A percentile compares a stretch with the other conserved stretches of the same genome.
Evolutionary conservation across 1,140 invertebrate genomes (phyloP).

Genomic region (Microplitis mediator): DNA sequence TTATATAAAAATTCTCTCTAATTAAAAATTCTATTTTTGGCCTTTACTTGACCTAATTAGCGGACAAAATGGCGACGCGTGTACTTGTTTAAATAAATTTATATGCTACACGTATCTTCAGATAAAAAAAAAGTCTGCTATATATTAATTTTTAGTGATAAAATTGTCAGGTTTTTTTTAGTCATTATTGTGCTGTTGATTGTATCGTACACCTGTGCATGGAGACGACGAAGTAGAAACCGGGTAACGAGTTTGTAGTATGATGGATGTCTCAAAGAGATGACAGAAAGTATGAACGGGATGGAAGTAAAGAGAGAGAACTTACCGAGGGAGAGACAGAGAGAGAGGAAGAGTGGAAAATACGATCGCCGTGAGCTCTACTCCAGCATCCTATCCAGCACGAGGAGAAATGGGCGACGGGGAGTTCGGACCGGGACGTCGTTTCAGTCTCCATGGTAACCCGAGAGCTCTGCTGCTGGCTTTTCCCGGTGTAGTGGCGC

Average conservation of each 20-base stretch:
- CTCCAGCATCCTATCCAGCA: background rate
- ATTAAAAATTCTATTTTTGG: conserved; percentile 18
- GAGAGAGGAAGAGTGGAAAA: background rate
- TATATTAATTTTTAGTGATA: too few species aligned
- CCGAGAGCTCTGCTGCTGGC: conserved; percentile 11
- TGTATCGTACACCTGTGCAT: background rate
- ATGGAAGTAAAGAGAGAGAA: background rate
- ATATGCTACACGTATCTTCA: background rate
- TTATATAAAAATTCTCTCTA: background rate
- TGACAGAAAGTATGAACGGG: background rate
- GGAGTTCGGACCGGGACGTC: conserved; percentile 28
- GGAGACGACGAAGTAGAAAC: background rate
- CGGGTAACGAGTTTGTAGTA: background rate
- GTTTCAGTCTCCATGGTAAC: conserved; percentile 30
- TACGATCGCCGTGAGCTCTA: conserved; percentile 2
- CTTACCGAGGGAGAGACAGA: background rate
- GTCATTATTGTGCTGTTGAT: background rate
- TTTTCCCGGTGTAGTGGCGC: conserved; percentile 16
- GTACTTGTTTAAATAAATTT: conserved; percentile 15
- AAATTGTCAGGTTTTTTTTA: background rate
- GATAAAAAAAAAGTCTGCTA: too few species aligned
- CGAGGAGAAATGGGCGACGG: conserved; percentile 32
- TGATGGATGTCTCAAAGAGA: conserved; percentile 3
- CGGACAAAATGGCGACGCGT: conserved; percentile 14
- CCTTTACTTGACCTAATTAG: conserved; percentile 20